Percentiles rank a stretch among this genome's conserved stretches.
phyloP scores from a whole-genome alignment of 2,888 invertebrate species.

The Orgyia antiqua region DNA sequence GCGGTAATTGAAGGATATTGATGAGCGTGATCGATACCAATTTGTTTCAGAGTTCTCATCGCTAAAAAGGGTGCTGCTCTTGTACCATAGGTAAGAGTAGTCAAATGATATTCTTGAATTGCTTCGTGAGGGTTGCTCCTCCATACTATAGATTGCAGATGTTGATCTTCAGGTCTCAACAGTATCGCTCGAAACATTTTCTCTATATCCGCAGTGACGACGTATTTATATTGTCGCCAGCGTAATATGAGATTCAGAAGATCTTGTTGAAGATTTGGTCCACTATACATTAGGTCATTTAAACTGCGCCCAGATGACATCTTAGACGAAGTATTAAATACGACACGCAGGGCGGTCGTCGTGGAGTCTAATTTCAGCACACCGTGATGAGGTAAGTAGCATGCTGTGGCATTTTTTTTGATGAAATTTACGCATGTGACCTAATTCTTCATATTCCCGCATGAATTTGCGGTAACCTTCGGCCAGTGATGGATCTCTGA shows the following conservation, averaged over 20 bases:
- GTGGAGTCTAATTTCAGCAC: too few relatives aligned
- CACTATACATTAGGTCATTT: slow-evolving; percentile 8
- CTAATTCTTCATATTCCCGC: too few relatives aligned
- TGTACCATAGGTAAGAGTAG: slow-evolving; percentile 2
- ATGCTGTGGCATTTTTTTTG: too few relatives aligned
- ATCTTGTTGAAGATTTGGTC: slow-evolving; percentile 15
- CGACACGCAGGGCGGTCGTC: too few relatives aligned
- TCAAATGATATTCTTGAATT: slow-evolving; percentile 1
- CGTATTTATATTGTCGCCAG: slow-evolving; percentile 11
- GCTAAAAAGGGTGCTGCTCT: neutral
- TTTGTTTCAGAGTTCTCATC: neutral
- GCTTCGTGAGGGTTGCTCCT: neutral
- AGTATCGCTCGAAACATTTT: slow-evolving; percentile 13
- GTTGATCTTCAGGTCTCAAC: slow-evolving; percentile 6
- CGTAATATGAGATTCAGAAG: slow-evolving; percentile 8
- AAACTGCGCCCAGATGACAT: slow-evolving; percentile 1
- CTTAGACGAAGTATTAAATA: slow-evolving; percentile 1
- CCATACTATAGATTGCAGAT: slow-evolving; percentile 1
- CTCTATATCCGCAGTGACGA: slow-evolving; percentile 12
- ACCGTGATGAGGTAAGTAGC: too few relatives aligned
- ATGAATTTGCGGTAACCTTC: too few relatives aligned
- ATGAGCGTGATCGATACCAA: too few relatives aligned
- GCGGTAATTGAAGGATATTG: too few relatives aligned
- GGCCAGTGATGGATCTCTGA: too few relatives aligned
- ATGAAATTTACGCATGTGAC: too few relatives aligned